Percentiles rank a stretch among this genome's conserved stretches.
phyloP scores from a whole-genome alignment of 2,113 vertebrate genomes.

The Odontesthes bonariensis region DNA sequence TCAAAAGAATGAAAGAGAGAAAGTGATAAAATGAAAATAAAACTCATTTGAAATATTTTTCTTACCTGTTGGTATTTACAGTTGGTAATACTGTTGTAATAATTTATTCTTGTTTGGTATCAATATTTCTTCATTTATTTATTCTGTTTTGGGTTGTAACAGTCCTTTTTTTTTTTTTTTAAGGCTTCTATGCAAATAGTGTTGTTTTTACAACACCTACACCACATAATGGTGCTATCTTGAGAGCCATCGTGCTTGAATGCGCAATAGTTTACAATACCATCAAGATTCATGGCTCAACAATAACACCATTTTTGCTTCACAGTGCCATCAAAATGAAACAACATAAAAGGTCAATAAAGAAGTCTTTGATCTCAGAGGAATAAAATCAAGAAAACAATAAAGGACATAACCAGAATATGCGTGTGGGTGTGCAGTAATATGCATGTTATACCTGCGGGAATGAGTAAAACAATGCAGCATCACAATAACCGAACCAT shows the following conservation, averaged over 20 bases:
- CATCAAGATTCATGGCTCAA: not conserved
- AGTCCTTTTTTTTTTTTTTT: no score
- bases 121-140: no score
- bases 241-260: not conserved
- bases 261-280: not conserved
- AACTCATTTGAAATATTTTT: no score
- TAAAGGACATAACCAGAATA: constrained; percentile 5
- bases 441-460: constrained; percentile 51
- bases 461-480: constrained; percentile 66
- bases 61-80: no score
- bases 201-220: not conserved
- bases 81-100: no score
- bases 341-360: not conserved
- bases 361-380: constrained; percentile 3
- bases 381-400: constrained; percentile 20
- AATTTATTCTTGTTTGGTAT: no score
- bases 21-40: no score
- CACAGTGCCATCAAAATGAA: not conserved
- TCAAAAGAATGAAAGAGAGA: no score
- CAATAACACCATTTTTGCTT: not conserved
- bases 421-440: constrained; percentile 21
- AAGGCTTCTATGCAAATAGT: not conserved
- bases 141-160: no score
- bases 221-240: not conserved
- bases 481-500: constrained; percentile 53